Conservation (phyloP, 64 coral and sea anemone species). For the Montipora cactus region DNA sequence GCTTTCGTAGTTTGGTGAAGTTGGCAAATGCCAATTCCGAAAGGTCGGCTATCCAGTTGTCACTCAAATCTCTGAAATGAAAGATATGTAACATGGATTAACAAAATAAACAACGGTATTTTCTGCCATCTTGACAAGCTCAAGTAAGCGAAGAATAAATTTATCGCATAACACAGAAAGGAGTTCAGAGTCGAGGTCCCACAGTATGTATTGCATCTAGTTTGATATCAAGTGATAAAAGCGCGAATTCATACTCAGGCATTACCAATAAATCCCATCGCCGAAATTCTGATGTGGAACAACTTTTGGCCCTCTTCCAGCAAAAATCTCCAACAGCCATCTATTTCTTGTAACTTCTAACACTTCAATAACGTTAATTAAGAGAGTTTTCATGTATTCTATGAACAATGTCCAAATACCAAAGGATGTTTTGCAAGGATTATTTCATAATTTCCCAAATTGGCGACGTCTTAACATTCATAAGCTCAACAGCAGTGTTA, state of each 20-base stretch:
- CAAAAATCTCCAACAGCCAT: neutral
- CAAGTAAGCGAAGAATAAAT: conserved; percentile 47
- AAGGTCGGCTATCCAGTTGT: conserved; percentile 32
- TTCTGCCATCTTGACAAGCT: conserved; percentile 32
- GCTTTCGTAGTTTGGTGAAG: neutral
- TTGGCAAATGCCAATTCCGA: neutral
- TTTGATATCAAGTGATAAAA: neutral
- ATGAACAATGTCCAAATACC: neutral
- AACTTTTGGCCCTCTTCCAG: neutral
- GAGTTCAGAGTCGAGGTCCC: neutral
- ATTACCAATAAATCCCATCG: neutral
- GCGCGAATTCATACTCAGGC: neutral
- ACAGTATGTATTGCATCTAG: neutral
- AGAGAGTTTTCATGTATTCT: neutral
- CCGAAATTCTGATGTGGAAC: neutral
- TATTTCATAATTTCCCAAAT: neutral
- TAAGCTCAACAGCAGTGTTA: neutral
- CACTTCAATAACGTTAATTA: neutral
- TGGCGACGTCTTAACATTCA: neutral
- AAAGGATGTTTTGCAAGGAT: neutral
- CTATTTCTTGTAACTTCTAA: neutral
- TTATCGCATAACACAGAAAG: conserved; percentile 11
- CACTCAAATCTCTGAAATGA: conserved; percentile 53
- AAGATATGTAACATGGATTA: conserved; percentile 49
- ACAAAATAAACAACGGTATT: conserved; percentile 23